These are phyloP conservation scores for Sebastes schlegelii DNA, from an alignment of 2,113 vertebrate genomes.

Conservation along the genomic window DNA sequence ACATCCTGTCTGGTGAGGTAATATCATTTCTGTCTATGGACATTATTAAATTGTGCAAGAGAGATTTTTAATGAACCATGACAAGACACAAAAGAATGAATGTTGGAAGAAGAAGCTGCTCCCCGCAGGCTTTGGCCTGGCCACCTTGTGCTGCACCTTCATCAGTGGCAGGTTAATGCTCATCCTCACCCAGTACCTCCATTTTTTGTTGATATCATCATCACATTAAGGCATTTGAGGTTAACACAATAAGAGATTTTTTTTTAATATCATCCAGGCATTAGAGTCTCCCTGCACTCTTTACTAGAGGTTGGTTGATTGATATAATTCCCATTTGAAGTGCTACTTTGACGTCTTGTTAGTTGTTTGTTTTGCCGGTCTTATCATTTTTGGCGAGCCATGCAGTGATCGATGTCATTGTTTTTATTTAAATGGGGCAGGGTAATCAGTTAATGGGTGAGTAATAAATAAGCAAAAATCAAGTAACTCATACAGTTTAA, in stretches of 20 bases:
- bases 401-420: not conserved
- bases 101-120: not conserved
- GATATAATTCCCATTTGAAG: not conserved
- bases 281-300: not conserved
- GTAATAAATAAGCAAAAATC: not conserved
- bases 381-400: not conserved
- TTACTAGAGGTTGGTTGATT: not conserved
- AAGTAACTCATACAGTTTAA: not conserved
- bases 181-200: not conserved
- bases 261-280: not conserved
- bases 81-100: slow-evolving; percentile 9
- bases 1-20: not conserved
- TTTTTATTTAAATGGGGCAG: not conserved
- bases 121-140: not conserved
- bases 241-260: not conserved
- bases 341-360: not conserved
- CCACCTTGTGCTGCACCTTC: not conserved
- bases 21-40: not conserved
- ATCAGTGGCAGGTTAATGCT: not conserved
- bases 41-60: not conserved
- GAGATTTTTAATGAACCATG: slow-evolving; percentile 15
- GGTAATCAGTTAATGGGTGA: not conserved
- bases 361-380: not conserved
- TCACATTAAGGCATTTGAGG: not conserved
- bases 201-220: slow-evolving; percentile 17